Evolutionary conservation across 2,113 vertebrate genomes (phyloP).

Genomic region (Heloderma charlesbogerti): DNA sequence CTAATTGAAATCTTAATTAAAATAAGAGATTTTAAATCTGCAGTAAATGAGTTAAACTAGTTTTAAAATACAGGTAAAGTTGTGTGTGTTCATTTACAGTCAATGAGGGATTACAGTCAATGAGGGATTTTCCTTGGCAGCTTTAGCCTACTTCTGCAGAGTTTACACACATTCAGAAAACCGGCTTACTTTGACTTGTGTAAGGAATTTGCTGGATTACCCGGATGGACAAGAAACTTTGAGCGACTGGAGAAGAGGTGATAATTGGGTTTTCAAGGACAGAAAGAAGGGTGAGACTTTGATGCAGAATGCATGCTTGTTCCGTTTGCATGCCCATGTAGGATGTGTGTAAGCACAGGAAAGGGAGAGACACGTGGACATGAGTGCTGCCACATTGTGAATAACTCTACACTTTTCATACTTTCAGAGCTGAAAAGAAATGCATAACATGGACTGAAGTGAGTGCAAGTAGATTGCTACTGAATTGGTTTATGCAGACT

Average conservation of each 20-base stretch:
- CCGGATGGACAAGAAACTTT: not conserved
- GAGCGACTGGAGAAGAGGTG: not conserved
- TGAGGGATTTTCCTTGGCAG: not conserved
- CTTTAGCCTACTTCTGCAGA: not conserved
- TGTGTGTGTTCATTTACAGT: not conserved
- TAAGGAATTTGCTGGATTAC: not conserved
- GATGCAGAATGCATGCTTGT: not conserved
- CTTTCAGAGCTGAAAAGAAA: not conserved
- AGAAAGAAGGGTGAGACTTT: not conserved
- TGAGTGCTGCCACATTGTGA: not conserved
- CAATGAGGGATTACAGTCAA: not conserved
- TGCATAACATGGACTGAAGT: not conserved
- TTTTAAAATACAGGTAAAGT: not conserved
- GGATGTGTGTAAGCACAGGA: not conserved
- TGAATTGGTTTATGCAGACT: not conserved
- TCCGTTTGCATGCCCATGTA: not conserved
- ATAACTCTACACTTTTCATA: not conserved
- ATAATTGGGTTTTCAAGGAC: not conserved
- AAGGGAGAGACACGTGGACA: not conserved
- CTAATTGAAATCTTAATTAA: not conserved
- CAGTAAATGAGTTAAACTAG: not conserved
- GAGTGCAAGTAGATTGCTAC: not conserved
- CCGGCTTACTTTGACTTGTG: not conserved
- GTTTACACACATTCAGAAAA: not conserved
- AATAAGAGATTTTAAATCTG: not conserved